A percentile compares a stretch with the other conserved stretches of the same genome.
Conservation (phyloP, 2,888 invertebrate species). For the Poecilobothrus nobilitatus region DNA sequence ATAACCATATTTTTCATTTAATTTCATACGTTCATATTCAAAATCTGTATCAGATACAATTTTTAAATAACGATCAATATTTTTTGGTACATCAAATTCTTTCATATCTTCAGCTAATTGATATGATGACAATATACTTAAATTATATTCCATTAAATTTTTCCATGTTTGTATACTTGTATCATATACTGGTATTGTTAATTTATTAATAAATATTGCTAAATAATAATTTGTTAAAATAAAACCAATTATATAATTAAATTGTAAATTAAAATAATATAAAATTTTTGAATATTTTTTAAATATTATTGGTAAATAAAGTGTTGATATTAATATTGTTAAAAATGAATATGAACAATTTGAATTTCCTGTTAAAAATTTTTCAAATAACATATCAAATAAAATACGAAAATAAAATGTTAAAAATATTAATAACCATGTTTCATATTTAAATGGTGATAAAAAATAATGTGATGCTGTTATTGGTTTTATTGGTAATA, state of each 20-base stretch:
- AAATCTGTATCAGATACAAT: not conserved
- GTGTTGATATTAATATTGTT: not conserved
- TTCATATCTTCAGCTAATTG: not conserved
- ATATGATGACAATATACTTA: not conserved
- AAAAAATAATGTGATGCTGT: not conserved
- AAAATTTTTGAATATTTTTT: not conserved
- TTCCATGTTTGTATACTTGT: not conserved
- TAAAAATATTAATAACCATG: not conserved
- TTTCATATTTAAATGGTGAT: not conserved
- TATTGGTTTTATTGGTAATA: not conserved
- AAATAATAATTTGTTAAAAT: not conserved
- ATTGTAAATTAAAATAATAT: not conserved
- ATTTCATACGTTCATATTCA: not conserved
- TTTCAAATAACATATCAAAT: not conserved
- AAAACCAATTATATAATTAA: not conserved
- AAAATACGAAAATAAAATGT: not conserved
- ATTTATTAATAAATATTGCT: not conserved
- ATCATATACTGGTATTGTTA: not conserved
- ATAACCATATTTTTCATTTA: not conserved
- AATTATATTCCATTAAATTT: not conserved
- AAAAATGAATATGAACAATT: not conserved
- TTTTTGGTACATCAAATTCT: not conserved
- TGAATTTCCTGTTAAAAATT: not conserved
- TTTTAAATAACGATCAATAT: not conserved
- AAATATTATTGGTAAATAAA: not conserved